These are phyloP conservation scores for Panagrolaimus sp. DNA, from an alignment of 1,140 invertebrate species.

Conservation along the genomic window DNA sequence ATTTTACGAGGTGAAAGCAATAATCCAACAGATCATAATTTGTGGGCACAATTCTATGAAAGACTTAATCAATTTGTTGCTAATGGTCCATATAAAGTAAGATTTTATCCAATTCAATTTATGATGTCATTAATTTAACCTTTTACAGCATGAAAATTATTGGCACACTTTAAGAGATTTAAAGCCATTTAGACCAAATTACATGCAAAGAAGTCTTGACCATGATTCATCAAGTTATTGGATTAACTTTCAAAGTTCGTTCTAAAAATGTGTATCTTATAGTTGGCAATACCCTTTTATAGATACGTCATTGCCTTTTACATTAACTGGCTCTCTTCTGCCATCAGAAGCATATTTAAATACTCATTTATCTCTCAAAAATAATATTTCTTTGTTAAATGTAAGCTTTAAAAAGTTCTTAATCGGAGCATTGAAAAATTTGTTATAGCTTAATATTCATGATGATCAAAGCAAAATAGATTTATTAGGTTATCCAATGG, in stretches of 20 bases:
- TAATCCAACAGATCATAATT: not conserved
- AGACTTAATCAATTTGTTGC: not conserved
- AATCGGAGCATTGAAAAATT: too few species aligned
- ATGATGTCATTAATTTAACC: not conserved
- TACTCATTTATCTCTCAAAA: not conserved
- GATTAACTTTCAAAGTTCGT: constrained; percentile 1
- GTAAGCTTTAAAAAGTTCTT: too few species aligned
- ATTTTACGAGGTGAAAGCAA: constrained; percentile 1
- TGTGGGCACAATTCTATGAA: not conserved
- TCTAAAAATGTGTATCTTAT: not conserved
- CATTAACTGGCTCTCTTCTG: not conserved
- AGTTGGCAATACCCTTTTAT: not conserved
- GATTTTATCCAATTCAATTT: not conserved
- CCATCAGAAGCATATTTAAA: not conserved
- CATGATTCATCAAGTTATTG: not conserved
- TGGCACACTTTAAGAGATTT: not conserved
- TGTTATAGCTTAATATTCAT: not conserved
- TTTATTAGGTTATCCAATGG: not conserved
- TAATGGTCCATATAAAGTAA: not conserved
- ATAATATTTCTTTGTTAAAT: too few species aligned
- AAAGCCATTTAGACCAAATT: not conserved
- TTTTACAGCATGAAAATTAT: constrained; percentile 2
- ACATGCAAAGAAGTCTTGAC: not conserved
- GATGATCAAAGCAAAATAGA: too few species aligned
- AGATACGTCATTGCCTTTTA: not conserved